These are phyloP conservation scores for Aptenodytes forsteri DNA, from an alignment of 2,113 vertebrate species.

Conservation along the genomic window DNA sequence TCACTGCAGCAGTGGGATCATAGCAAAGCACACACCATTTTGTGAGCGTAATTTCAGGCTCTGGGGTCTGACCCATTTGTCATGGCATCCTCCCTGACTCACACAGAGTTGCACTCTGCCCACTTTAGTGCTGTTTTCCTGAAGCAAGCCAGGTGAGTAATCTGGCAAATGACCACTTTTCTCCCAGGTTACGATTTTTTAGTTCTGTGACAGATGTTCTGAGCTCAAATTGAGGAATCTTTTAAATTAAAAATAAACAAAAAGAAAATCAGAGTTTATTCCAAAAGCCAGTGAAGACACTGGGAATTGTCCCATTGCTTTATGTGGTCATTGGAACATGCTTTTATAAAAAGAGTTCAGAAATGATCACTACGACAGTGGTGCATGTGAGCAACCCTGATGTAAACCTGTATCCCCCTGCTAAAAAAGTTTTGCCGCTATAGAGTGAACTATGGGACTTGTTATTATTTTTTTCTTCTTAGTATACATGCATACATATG, in stretches of 20 bases:
- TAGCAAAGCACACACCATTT: not conserved
- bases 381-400: constrained; percentile 45
- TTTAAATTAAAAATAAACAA: not conserved
- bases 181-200: constrained; percentile 1
- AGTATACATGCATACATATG: constrained; percentile 68
- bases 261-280: not conserved
- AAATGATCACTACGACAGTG: constrained; percentile 51
- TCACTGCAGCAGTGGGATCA: not conserved
- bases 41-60: rapidly evolving
- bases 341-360: constrained; percentile 25
- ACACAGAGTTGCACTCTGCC: not conserved
- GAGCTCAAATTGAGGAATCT: constrained; percentile 50
- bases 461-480: constrained; percentile 58
- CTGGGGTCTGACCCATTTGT: not conserved
- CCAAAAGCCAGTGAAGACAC: not conserved
- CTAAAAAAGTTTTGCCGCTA: constrained; percentile 62
- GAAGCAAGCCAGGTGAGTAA: not conserved
- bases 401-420: constrained; percentile 28
- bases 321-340: not conserved
- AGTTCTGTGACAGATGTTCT: constrained; percentile 31
- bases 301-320: not conserved
- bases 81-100: not conserved
- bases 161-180: not conserved
- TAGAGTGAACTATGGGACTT: constrained; percentile 73
- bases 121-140: not conserved